Percentiles rank a stretch among this genome's conserved stretches.
These are phyloP conservation scores for Papilio glaucus DNA, from an alignment of 1,140 invertebrate species.

Conservation along the genomic window DNA sequence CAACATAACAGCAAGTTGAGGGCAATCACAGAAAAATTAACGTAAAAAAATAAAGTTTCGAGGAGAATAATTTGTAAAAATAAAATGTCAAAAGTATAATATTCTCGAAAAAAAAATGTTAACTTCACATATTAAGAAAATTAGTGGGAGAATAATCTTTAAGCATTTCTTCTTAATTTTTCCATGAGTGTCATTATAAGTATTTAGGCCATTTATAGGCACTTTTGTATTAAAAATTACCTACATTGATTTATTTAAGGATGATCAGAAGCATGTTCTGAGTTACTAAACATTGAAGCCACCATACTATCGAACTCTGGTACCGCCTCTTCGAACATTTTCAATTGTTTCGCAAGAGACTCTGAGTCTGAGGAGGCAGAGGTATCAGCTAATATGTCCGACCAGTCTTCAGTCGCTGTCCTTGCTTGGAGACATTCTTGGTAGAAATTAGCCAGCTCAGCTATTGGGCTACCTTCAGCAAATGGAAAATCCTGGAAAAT, in stretches of 20 bases:
- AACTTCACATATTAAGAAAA: too few relatives aligned
- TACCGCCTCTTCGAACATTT: conserved; percentile 69
- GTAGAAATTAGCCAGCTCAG: conserved; percentile 73
- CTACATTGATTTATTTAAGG: conserved; percentile 26
- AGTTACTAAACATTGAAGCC: conserved; percentile 70
- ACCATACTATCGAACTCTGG: conserved; percentile 76
- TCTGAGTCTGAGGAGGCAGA: conserved; percentile 51
- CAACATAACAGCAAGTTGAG: too few relatives aligned
- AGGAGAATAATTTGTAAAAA: too few relatives aligned
- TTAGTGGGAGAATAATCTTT: not conserved
- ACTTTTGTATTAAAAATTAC: not conserved
- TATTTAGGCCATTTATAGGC: not conserved
- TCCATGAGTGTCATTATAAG: not conserved
- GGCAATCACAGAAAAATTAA: too few relatives aligned
- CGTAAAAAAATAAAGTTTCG: too few relatives aligned
- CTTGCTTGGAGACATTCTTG: conserved; percentile 72
- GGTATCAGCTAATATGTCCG: conserved; percentile 45
- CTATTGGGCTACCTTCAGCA: conserved; percentile 74
- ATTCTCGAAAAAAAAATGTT: too few relatives aligned
- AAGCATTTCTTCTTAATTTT: not conserved
- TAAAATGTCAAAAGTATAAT: too few relatives aligned
- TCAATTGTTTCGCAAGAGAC: conserved; percentile 61
- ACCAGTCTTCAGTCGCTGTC: conserved; percentile 61
- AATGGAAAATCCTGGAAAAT: conserved; percentile 71
- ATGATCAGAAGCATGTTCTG: conserved; percentile 52